A percentile compares a stretch with the other conserved stretches of the same genome.
Conservation (phyloP, 2,888 invertebrate genomes). For the Sphaerophoria taeniata region DNA sequence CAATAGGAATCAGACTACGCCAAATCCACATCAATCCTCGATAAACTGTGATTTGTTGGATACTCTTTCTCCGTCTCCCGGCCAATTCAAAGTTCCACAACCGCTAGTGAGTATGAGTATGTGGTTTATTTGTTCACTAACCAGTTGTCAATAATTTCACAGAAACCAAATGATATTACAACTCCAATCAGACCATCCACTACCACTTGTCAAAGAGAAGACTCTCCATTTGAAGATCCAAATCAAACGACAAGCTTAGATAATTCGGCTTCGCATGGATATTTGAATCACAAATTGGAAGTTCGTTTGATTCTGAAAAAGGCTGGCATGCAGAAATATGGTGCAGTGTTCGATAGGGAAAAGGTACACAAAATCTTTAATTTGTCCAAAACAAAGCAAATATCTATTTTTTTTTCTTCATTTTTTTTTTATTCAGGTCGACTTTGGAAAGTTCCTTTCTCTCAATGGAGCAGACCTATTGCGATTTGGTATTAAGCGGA, state of each 20-base stretch:
- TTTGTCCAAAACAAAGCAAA: no score
- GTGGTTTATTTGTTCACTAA: not conserved
- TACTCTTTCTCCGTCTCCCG: conserved; percentile 49
- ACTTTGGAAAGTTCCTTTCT: conserved; percentile 64
- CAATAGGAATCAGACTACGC: conserved; percentile 25
- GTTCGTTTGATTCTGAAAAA: conserved; percentile 65
- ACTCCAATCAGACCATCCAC: conserved; percentile 62
- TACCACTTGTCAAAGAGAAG: no score
- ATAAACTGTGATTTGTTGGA: conserved; percentile 1
- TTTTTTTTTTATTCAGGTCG: conserved; percentile 47
- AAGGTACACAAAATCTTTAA: no score
- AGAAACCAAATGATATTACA: conserved; percentile 37
- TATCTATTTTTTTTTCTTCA: no score
- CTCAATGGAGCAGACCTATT: conserved; percentile 53
- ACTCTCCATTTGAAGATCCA: conserved; percentile 42
- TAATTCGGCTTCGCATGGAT: conserved; percentile 62
- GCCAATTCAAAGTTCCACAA: conserved; percentile 53
- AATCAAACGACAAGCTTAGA: conserved; percentile 52
- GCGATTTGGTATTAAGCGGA: conserved; percentile 56
- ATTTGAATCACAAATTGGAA: conserved; percentile 67
- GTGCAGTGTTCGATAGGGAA: conserved; percentile 52
- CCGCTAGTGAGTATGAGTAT: conserved; percentile 27
- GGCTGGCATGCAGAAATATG: conserved; percentile 65
- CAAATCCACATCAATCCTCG: not conserved
- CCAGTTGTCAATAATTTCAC: not conserved